phyloP scores from a whole-genome alignment of 1,140 invertebrate species.

The Tetragonula clypearis region DNA sequence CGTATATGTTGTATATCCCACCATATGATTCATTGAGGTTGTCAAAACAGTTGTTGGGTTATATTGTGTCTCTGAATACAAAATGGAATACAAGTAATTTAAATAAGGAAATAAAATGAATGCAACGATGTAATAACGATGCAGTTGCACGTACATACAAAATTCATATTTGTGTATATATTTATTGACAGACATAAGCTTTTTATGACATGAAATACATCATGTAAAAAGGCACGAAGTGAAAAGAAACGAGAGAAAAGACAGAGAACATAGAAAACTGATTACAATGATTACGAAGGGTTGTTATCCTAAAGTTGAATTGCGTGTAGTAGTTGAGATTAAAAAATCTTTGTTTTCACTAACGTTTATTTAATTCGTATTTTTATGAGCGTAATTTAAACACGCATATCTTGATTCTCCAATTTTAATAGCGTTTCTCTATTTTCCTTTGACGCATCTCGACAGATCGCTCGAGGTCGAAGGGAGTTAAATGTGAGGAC shows the following conservation, averaged over 20 bases:
- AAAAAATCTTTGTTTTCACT: neutral
- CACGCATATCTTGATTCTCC: no score
- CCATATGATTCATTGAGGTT: neutral
- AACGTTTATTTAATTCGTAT: neutral
- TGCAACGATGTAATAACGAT: neutral
- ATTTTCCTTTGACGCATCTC: neutral
- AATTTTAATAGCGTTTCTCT: neutral
- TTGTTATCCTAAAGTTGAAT: neutral
- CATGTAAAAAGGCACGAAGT: no score
- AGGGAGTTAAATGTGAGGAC: neutral
- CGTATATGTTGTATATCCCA: no score
- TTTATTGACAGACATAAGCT: neutral
- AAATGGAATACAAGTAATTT: neutral
- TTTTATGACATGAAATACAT: neutral
- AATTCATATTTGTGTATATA: neutral
- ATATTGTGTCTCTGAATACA: neutral
- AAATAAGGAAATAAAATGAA: neutral
- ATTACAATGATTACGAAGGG: neutral
- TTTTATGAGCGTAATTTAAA: neutral
- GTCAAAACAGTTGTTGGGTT: neutral
- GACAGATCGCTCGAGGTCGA: neutral
- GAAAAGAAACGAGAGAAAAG: no score
- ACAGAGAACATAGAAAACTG: neutral
- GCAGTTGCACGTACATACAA: neutral
- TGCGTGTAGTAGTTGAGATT: neutral